phyloP scores from a whole-genome alignment of 2,797 vertebrate species.

The Aeoliscus strigatus region DNA sequence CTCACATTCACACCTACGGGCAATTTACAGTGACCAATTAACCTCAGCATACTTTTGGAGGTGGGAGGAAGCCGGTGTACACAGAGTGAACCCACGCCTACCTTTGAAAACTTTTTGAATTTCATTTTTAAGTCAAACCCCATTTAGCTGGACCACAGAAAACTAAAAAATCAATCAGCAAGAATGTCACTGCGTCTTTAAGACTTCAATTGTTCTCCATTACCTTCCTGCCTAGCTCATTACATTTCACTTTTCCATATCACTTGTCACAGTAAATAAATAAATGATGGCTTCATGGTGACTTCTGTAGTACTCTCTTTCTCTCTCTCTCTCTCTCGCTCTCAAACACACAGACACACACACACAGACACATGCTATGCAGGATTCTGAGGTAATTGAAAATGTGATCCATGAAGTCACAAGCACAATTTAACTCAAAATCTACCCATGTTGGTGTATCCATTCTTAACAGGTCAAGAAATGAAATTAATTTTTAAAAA shows the following conservation, averaged over 20 bases:
- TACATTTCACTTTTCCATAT: slow-evolving; percentile 67
- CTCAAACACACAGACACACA: not conserved
- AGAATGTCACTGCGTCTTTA: slow-evolving; percentile 25
- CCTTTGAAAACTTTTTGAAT: not conserved
- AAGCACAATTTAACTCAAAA: slow-evolving; percentile 84
- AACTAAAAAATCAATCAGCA: slow-evolving; percentile 23
- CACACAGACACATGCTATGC: slow-evolving; percentile 31
- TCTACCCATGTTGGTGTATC: slow-evolving; percentile 80
- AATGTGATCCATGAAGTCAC: slow-evolving; percentile 78
- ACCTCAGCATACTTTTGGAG: too few relatives aligned
- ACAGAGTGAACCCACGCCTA: too few relatives aligned
- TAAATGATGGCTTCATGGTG: too few relatives aligned
- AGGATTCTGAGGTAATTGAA: slow-evolving; percentile 88
- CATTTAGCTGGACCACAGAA: too few relatives aligned
- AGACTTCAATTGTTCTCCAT: slow-evolving; percentile 51
- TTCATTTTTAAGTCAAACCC: too few relatives aligned
- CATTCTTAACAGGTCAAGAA: slow-evolving; percentile 86
- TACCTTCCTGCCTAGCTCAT: slow-evolving; percentile 61
- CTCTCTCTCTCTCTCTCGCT: slow-evolving; percentile 13
- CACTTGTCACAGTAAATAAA: slow-evolving; percentile 72
- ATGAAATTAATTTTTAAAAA: slow-evolving; percentile 90
- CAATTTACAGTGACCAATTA: too few relatives aligned
- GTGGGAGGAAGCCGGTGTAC: too few relatives aligned
- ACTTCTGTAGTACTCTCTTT: too few relatives aligned
- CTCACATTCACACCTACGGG: too few relatives aligned